phyloP scores from a whole-genome alignment of 2,888 invertebrate species.

The Platycnemis pennipes region DNA sequence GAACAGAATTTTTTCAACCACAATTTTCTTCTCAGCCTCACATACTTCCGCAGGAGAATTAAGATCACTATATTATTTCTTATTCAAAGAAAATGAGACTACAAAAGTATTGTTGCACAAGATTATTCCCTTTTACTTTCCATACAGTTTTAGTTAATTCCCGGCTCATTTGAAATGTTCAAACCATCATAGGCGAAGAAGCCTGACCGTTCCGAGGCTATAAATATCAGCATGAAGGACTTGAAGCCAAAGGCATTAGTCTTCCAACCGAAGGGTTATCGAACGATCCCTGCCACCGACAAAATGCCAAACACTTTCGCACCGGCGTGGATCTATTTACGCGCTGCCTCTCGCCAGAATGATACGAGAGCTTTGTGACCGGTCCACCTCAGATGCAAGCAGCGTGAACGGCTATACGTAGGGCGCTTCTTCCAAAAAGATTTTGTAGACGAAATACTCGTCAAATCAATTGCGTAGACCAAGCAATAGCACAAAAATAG shows the following conservation, averaged over 20 bases:
- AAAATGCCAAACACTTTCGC: not conserved
- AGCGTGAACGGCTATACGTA: not conserved
- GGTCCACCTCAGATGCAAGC: not conserved
- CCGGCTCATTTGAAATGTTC: no score
- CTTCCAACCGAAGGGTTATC: not conserved
- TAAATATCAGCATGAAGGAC: not conserved
- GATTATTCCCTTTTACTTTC: no score
- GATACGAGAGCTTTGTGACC: not conserved
- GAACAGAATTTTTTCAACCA: no score
- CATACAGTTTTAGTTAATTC: no score
- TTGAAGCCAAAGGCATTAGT: not conserved
- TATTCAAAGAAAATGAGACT: no score
- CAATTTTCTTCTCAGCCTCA: no score
- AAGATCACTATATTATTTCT: no score
- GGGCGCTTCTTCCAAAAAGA: not conserved
- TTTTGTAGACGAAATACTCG: no score
- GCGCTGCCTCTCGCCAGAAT: not conserved
- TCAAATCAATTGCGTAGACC: no score
- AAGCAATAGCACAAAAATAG: no score
- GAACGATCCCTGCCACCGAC: not conserved
- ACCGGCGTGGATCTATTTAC: not conserved
- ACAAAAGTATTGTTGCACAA: no score
- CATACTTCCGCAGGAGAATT: no score
- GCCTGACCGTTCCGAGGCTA: not conserved
- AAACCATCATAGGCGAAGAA: not conserved